These are phyloP conservation scores for Tetragonisca angustula DNA, from an alignment of 2,888 invertebrate genomes.

Conservation along the genomic window DNA sequence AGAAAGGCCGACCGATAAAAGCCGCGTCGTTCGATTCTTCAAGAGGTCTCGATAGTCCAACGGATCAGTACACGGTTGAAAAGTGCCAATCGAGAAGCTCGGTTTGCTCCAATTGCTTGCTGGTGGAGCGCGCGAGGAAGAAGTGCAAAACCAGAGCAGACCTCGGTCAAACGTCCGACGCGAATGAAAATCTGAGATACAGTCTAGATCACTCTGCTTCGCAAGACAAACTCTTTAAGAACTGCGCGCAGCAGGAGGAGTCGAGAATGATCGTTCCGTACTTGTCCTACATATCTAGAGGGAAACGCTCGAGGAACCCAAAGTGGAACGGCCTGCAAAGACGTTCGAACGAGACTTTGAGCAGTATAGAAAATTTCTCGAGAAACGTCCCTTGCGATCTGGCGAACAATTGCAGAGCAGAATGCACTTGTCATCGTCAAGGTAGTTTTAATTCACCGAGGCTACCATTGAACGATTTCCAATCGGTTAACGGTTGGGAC, in stretches of 20 bases:
- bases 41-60: not conserved
- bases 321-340: not conserved
- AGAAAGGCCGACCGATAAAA: constrained; percentile 5
- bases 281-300: constrained; percentile 8
- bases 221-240: not conserved
- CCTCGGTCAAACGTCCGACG: not conserved
- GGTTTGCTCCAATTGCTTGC: not conserved
- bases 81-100: not conserved
- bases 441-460: not conserved
- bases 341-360: not conserved
- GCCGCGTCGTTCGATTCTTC: not conserved
- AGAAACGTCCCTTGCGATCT: not conserved
- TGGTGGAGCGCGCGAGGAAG: not conserved
- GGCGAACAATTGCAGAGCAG: not conserved
- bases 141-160: not conserved
- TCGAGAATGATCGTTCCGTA: constrained; percentile 4
- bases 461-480: not conserved
- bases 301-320: not conserved
- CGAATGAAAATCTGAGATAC: constrained; percentile 18
- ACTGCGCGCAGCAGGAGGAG: not conserved
- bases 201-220: not conserved
- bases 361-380: not conserved
- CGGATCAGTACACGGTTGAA: not conserved
- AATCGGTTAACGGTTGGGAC: not conserved
- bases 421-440: not conserved